Evolutionary conservation across 2,797 vertebrate genomes (phyloP).

Genomic region (Ciconia nigra): DNA sequence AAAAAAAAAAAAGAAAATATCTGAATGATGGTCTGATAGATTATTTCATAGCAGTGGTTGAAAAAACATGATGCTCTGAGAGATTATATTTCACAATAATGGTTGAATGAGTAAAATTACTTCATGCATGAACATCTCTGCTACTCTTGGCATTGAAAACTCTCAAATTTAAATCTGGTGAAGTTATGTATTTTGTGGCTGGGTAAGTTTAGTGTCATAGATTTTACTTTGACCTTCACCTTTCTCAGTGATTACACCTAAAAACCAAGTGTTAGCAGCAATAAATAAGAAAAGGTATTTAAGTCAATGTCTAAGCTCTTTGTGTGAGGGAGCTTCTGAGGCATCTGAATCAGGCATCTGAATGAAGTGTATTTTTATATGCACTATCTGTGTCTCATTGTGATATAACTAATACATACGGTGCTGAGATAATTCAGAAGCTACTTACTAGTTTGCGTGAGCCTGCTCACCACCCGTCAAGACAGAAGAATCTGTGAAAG

Average conservation of each 20-base stretch:
- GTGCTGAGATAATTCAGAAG: background rate
- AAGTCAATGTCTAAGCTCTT: background rate
- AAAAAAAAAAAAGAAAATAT: too few species aligned
- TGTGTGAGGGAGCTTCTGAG: background rate
- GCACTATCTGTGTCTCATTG: background rate
- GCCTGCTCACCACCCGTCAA: too few species aligned
- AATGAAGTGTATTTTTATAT: background rate
- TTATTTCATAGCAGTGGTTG: background rate
- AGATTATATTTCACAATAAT: background rate
- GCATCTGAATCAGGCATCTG: background rate
- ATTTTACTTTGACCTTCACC: background rate
- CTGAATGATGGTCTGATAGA: background rate
- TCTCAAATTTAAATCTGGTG: background rate
- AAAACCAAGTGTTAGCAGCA: background rate
- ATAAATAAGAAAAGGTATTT: background rate
- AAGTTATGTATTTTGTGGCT: background rate
- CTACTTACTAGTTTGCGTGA: background rate
- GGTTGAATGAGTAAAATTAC: background rate
- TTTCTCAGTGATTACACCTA: background rate
- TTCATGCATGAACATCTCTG: background rate
- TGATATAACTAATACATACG: background rate
- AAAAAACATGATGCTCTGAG: background rate
- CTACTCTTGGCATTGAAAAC: background rate
- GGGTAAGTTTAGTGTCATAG: background rate
- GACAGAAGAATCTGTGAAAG: background rate